Conservation (phyloP, 2,113 vertebrate genomes). For the Sorex fumeus region DNA sequence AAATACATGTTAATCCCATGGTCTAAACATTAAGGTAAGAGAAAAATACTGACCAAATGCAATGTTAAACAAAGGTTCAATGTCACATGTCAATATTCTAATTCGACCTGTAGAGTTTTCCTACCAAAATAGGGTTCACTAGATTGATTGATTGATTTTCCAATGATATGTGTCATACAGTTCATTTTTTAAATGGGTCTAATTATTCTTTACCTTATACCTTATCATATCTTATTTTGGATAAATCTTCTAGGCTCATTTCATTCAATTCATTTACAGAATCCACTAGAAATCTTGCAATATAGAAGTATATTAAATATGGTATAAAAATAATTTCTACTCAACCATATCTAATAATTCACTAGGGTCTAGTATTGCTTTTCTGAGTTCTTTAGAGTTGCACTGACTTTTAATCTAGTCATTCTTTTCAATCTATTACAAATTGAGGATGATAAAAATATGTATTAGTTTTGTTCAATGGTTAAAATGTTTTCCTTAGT, state of each 20-base stretch:
- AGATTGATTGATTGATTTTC: background rate
- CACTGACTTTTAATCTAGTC: conserved; percentile 68
- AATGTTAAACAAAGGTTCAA: background rate
- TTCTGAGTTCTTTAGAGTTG: conserved; percentile 72
- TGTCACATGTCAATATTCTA: background rate
- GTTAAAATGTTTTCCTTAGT: conserved; percentile 70
- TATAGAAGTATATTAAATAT: conserved; percentile 54
- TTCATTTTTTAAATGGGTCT: conserved; percentile 64
- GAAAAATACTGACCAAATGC: background rate
- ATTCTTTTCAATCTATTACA: conserved; percentile 74
- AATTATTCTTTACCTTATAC: conserved; percentile 43
- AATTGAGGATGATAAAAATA: conserved; percentile 72
- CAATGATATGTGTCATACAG: conserved; percentile 9
- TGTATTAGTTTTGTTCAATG: conserved; percentile 72
- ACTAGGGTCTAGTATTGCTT: conserved; percentile 58
- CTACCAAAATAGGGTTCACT: background rate
- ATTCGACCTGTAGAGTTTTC: background rate
- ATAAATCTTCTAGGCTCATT: conserved; percentile 25
- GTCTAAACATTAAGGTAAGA: background rate
- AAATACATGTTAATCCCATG: background rate
- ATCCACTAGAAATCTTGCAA: conserved; percentile 59
- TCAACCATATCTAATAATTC: conserved; percentile 78
- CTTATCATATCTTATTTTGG: conserved; percentile 55
- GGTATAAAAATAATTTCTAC: conserved; percentile 65
- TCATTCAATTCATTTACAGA: conserved; percentile 65